Base-by-base conservation (phyloP, 2,888 invertebrate species). In the Pedicia rivosa region DNA sequence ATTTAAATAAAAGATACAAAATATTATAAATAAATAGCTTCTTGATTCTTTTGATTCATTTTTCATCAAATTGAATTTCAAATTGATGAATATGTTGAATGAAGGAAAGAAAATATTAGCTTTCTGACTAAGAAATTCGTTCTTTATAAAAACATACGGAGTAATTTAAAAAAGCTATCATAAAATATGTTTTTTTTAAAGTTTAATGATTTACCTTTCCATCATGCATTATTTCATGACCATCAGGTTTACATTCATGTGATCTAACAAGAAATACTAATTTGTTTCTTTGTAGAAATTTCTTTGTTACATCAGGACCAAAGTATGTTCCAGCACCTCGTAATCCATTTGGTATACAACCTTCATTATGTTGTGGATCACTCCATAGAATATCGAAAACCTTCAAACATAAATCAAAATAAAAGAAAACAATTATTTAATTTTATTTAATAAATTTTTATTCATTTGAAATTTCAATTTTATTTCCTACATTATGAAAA, bases 351-450 rank as follows among this genome's bases (percentile, higher is more conserved):
- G 86, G 84, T 43, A 76, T 72, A 52, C 86, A 86, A 2, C 87
- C 86, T 7, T 74, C 72, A 2, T 66, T 70, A 37, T 74, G 70
- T 56, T 81, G 81, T 0, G 92, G 92, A 62, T 92, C 92, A 48
- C 88, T 88, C 92, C 92, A 92, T 46, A 92, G 66, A 24, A 91
- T 73, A 57, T 92, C 92, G 53, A 91, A 78, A n/a, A 92, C 77
- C 86, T 88, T 51, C 1, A 52, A n/a, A 34, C n/a, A 16, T n/a
- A n/a, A n/a, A 12, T 24, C 6, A 24, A 33, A 12, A 24, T 22
- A 28, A 40, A 34, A 27, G 30, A 33, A 15, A 6, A 8, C 20
- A 20, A 20, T 20, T 6, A 20, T 20, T 20, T 20, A 6, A 6
- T 20, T 20, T 20, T 20, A 8, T 5, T 6, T 20, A 6, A 6